Base-by-base conservation (phyloP, 2,888 invertebrate genomes). In the Reticulitermes lucifugus region DNA sequence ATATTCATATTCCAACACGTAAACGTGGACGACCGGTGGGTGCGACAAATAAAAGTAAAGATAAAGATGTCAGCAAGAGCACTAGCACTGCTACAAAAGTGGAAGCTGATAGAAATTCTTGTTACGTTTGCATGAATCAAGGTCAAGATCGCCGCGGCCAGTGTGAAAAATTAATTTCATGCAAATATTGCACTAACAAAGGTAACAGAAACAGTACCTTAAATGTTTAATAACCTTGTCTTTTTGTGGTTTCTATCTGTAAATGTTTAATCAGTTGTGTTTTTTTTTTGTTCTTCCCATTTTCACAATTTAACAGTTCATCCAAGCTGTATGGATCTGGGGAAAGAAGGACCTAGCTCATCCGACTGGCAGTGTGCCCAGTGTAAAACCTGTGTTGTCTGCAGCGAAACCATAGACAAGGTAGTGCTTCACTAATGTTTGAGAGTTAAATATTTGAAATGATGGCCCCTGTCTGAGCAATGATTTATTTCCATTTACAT, bases 331-430 rank as follows among this genome's bases (percentile, higher is more conserved):
- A 43, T 75, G 10, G 75, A 83, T 43, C 35, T 29, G 25, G 75
- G 51, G 94, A 65, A 79, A 93, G 94, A 89, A 92, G 94, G 88
- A 91, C 93, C 79, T 93, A 93, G 71, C 94, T 94, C 88, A 94
- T 94, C 88, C 94, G 94, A 55, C 0, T 98, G 97, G 96, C 97
- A 97, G 89, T 98, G 98, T 90, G 96, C 96, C 83, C 95, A 96
- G 89, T 98, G 98, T 89, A 98, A 97, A 91, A 96, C 95, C 21
- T 98, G 98, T 91, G 94, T 94, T 79, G 92, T 96, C 71, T 98
- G 97, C 89, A 94, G 94, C 88, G 96, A 96, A 91, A 95, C 95
- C 14, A 94, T 94, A 88, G 95, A 95, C 91, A 94, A 94, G 89
- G 94, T 96, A 92, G 18, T 55, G 14, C 18, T 18, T 55, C 18